phyloP scores from a whole-genome alignment of 2,888 invertebrate genomes.

The Ametastegia equiseti region DNA sequence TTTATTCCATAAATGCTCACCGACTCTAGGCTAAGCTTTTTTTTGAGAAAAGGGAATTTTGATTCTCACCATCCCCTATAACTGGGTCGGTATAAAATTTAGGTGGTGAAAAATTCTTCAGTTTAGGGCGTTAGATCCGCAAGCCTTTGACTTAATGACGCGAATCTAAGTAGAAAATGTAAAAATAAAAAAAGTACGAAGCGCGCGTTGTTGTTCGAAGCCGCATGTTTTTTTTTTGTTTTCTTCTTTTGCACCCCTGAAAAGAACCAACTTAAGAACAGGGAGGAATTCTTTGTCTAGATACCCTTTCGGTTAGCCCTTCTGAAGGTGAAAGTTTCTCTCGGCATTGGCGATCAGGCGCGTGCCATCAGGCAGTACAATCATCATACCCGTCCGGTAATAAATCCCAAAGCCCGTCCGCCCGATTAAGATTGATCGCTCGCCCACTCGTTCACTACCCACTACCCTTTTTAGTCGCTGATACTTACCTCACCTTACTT shows the following conservation, averaged over 20 bases:
- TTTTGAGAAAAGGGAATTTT: constrained; percentile 22
- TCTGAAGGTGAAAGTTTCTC: neutral
- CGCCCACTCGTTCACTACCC: constrained; percentile 9
- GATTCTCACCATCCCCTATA: neutral
- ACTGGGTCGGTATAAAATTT: too few species aligned
- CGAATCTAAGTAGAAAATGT: too few species aligned
- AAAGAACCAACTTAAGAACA: neutral
- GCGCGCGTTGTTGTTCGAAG: neutral
- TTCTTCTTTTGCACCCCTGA: neutral
- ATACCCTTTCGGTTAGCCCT: neutral
- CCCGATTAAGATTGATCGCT: constrained; percentile 45
- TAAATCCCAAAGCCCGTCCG: constrained; percentile 34
- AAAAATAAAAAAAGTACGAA: too few species aligned
- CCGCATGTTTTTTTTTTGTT: too few species aligned
- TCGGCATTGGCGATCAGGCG: neutral
- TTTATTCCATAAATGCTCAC: too few species aligned
- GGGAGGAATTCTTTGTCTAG: neutral
- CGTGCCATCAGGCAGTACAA: constrained; percentile 25
- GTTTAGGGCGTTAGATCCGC: constrained; percentile 16
- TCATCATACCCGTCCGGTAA: constrained; percentile 39
- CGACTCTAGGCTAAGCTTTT: neutral
- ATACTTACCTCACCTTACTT: neutral
- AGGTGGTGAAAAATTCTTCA: constrained; percentile 18
- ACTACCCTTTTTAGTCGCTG: constrained; percentile 18
- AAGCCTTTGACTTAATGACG: neutral